Evolutionary conservation across 2,113 vertebrate species (phyloP).

Genomic region (Hemiscyllium ocellatum): DNA sequence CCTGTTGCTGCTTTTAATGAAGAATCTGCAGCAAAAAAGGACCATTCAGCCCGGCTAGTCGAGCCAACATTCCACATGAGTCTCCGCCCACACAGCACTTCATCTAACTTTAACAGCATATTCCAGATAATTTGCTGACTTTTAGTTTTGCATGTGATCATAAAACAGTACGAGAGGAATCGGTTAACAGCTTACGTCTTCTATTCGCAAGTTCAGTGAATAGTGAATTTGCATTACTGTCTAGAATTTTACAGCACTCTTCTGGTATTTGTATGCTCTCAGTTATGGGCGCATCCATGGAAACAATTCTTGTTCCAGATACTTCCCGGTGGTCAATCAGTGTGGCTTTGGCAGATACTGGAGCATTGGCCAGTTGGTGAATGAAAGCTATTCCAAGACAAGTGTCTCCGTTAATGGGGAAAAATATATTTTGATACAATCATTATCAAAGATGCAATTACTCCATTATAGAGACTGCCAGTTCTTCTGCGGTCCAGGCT

Average conservation of each 20-base stretch:
- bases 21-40: neutral
- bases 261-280: neutral
- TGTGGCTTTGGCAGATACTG: neutral
- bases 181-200: neutral
- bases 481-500: neutral
- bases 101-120: neutral
- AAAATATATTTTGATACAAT: neutral
- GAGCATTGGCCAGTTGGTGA: neutral
- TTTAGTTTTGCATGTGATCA: neutral
- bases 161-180: neutral
- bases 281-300: neutral
- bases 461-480: neutral
- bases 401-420: neutral
- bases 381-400: neutral
- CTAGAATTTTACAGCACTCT: neutral
- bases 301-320: neutral
- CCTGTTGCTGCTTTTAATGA: neutral
- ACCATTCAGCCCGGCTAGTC: neutral
- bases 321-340: neutral
- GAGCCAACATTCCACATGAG: neutral
- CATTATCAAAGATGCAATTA: neutral
- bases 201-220: neutral
- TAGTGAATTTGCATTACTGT: neutral
- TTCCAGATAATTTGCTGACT: neutral
- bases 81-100: neutral